Conservation (phyloP, 2,888 invertebrate species). For the Arrhopalites spinosus region DNA sequence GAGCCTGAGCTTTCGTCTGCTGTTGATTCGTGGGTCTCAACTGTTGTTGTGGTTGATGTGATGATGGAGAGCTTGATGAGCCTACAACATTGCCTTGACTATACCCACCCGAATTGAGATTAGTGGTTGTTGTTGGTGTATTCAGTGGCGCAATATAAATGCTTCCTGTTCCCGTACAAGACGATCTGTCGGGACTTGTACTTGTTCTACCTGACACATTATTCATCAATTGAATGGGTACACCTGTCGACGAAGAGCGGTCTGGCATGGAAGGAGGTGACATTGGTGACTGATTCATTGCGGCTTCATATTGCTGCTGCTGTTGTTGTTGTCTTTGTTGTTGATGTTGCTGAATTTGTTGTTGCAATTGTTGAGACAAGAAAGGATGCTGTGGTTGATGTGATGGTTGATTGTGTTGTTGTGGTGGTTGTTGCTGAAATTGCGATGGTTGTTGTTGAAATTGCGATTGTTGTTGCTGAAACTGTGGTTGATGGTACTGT, state of each 20-base stretch:
- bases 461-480: conserved; percentile 10
- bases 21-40: conserved; percentile 33
- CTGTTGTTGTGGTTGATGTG: conserved; percentile 33
- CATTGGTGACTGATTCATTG: conserved; percentile 8
- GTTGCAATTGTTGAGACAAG: conserved; percentile 20
- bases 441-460: conserved; percentile 14
- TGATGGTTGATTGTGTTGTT: conserved; percentile 7
- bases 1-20: conserved; percentile 52
- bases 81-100: neutral
- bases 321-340: conserved; percentile 12
- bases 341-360: conserved; percentile 32
- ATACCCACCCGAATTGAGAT: conserved; percentile 41
- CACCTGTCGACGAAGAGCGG: neutral
- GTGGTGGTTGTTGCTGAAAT: conserved; percentile 8
- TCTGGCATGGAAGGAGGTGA: conserved; percentile 14
- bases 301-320: neutral
- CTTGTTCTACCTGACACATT: conserved; percentile 56
- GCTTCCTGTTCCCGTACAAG: conserved; percentile 45
- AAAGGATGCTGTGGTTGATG: neutral
- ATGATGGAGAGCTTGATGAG: conserved; percentile 36
- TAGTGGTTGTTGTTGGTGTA: conserved; percentile 3
- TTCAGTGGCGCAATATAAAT: conserved; percentile 42
- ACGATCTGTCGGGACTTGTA: conserved; percentile 1
- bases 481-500: conserved; percentile 19
- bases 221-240: conserved; percentile 56